Percentiles rank a stretch among this genome's conserved stretches.
Evolutionary conservation across 2,797 vertebrate genomes (phyloP).

Genomic region (Nyctibius grandis): DNA sequence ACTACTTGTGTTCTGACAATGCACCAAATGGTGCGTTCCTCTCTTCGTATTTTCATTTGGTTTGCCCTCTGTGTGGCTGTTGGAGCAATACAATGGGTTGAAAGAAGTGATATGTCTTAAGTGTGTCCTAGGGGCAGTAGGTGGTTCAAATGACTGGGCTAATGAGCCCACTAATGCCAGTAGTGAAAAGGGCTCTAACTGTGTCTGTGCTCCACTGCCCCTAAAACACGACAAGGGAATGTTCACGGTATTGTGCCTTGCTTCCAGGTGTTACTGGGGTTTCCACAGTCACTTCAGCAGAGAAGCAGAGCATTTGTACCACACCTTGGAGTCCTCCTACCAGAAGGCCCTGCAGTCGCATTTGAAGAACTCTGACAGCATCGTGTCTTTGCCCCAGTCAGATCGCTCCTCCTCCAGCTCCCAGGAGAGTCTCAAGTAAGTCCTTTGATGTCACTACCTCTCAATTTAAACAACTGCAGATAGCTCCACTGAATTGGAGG

Average conservation of each 20-base stretch:
- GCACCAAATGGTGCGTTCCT: neutral
- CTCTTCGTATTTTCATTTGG: neutral
- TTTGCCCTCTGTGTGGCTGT: neutral
- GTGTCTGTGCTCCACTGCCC: neutral
- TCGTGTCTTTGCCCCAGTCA: conserved; percentile 92
- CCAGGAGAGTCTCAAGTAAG: conserved; percentile 98
- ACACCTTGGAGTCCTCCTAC: conserved; percentile 92
- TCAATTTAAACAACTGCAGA: neutral
- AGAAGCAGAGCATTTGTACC: conserved; percentile 93
- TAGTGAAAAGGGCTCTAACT: neutral
- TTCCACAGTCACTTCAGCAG: conserved; percentile 94
- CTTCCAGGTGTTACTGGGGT: conserved; percentile 92
- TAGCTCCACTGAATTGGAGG: neutral
- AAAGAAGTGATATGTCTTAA: neutral
- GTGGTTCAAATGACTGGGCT: neutral
- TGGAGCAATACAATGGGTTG: neutral
- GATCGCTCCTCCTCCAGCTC: conserved; percentile 97
- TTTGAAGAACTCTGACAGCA: conserved; percentile 94
- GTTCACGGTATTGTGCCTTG: neutral
- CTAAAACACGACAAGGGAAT: accelerated
- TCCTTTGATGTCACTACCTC: neutral
- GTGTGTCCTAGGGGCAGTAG: neutral
- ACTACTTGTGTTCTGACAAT: neutral
- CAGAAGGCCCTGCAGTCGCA: conserved; percentile 96
- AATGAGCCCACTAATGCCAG: neutral